These are phyloP conservation scores for Rhegmatorhina hoffmannsi DNA, from an alignment of 2,113 vertebrate species.

Conservation along the genomic window DNA sequence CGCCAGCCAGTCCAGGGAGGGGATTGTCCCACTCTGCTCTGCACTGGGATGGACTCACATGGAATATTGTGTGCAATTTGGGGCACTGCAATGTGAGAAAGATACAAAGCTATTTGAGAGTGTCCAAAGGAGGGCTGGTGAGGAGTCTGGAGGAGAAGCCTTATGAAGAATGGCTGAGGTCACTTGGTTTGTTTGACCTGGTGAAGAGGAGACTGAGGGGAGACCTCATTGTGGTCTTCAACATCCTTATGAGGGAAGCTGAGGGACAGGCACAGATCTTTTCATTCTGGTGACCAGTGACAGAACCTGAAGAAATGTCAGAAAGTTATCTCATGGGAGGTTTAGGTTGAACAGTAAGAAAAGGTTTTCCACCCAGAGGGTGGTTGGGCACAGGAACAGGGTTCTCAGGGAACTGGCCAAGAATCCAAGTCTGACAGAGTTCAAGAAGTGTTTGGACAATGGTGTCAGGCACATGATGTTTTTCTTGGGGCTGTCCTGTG, in stretches of 20 bases:
- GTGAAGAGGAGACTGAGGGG: neutral
- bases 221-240: neutral
- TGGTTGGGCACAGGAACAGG: neutral
- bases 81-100: neutral
- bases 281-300: neutral
- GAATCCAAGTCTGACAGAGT: neutral
- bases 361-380: neutral
- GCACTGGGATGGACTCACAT: rapidly evolving
- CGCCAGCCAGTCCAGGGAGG: rapidly evolving
- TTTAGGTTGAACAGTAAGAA: neutral
- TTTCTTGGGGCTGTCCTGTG: neutral
- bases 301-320: neutral
- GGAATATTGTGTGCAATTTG: rapidly evolving
- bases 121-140: neutral
- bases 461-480: neutral
- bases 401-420: neutral
- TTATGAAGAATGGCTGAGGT: neutral
- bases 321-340: neutral
- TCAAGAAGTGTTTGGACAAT: neutral
- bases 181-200: neutral
- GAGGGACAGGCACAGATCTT: neutral
- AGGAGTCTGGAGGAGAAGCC: neutral
- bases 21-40: neutral
- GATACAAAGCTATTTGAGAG: neutral
- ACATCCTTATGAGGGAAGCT: neutral